Conservation (phyloP, 2,888 invertebrate species). For the Drosophila nigritarsus region DNA sequence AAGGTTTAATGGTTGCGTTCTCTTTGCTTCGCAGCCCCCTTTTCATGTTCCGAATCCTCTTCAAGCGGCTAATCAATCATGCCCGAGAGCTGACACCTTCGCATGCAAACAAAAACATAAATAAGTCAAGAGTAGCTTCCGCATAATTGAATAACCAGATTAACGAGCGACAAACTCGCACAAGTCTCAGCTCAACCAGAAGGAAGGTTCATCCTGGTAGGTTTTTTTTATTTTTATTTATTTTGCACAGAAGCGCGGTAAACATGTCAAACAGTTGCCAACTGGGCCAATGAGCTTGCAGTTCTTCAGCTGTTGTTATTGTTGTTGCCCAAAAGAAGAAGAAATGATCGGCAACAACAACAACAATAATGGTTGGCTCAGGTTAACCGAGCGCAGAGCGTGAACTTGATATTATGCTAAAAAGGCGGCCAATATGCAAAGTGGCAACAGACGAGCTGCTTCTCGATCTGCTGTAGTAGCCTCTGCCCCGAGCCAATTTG, state of each 20-base stretch:
- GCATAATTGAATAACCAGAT: conserved; percentile 53
- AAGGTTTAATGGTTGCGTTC: not conserved
- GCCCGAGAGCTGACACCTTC: conserved; percentile 60
- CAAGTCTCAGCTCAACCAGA: not conserved
- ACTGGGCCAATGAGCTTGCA: conserved; percentile 64
- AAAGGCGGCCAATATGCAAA: conserved; percentile 66
- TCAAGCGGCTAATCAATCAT: conserved; percentile 61
- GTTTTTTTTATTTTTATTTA: not conserved
- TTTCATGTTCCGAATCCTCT: not conserved
- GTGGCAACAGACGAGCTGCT: conserved; percentile 44
- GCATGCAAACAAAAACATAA: conserved; percentile 25
- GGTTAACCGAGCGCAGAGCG: conserved; percentile 60
- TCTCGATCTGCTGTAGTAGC: conserved; percentile 17
- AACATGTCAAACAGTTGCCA: conserved; percentile 65
- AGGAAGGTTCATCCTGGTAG: conserved; percentile 33
- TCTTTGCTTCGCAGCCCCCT: not conserved
- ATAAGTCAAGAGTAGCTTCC: conserved; percentile 57
- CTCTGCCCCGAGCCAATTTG: conserved; percentile 63
- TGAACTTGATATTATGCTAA: conserved; percentile 74
- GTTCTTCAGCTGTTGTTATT: conserved; percentile 18
- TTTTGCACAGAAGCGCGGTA: conserved; percentile 47
- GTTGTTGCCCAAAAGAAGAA: conserved; percentile 56
- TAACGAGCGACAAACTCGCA: conserved; percentile 12
- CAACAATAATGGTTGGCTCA: conserved; percentile 46
- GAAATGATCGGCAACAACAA: conserved; percentile 53